These are phyloP conservation scores for Argyrosomus regius DNA, from an alignment of 2,797 vertebrate genomes.

Conservation along the genomic window DNA sequence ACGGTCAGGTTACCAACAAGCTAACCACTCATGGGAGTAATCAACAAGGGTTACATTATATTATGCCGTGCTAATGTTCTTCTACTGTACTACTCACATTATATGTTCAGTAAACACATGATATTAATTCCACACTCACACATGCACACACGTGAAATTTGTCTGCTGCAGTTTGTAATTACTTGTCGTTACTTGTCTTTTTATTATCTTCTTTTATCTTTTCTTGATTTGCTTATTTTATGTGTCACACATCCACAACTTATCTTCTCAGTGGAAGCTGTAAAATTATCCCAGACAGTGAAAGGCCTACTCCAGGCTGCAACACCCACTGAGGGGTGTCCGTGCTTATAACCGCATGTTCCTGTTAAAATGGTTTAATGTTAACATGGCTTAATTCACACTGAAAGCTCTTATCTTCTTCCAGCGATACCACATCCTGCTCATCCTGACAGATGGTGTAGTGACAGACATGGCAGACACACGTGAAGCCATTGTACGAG, in stretches of 20 bases:
- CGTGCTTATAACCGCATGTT: slow-evolving; percentile 34
- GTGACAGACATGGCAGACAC: slow-evolving; percentile 97
- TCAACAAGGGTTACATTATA: slow-evolving; percentile 9
- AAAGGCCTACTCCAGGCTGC: slow-evolving; percentile 42
- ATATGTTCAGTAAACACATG: slow-evolving; percentile 1
- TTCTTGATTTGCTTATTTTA: slow-evolving; percentile 14
- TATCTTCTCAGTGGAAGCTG: slow-evolving; percentile 18
- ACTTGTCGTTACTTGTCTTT: neutral
- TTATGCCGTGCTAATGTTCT: slow-evolving; percentile 13
- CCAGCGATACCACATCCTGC: slow-evolving; percentile 95
- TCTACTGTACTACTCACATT: slow-evolving; percentile 4
- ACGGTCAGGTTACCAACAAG: slow-evolving; percentile 1
- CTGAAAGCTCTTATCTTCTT: slow-evolving; percentile 55
- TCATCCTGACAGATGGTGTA: slow-evolving; percentile 95
- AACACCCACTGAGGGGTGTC: slow-evolving; percentile 42
- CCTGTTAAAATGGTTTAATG: slow-evolving; percentile 37
- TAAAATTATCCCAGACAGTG: slow-evolving; percentile 43
- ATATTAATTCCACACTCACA: slow-evolving; percentile 17
- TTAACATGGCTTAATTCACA: slow-evolving; percentile 33
- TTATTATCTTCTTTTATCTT: slow-evolving; percentile 5
- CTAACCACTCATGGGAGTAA: slow-evolving; percentile 1
- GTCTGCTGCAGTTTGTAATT: slow-evolving; percentile 4
- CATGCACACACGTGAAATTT: neutral
- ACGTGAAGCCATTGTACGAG: slow-evolving; percentile 93
- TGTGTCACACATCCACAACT: slow-evolving; percentile 21